Evolutionary conservation across 1,140 invertebrate genomes (phyloP).

Genomic region (Brachionus paranguensis): DNA sequence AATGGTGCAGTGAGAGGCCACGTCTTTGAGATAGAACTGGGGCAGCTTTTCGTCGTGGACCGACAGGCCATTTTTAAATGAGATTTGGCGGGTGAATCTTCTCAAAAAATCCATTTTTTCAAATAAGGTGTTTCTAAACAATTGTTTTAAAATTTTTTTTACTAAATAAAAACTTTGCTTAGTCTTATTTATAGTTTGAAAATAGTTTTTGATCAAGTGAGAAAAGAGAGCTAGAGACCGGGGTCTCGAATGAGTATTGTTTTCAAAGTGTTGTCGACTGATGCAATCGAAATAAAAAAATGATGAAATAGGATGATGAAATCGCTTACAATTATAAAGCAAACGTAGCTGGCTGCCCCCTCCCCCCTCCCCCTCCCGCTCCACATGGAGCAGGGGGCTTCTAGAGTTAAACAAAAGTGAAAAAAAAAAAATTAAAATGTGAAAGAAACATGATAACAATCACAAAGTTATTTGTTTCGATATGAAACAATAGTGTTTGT

Average conservation of each 20-base stretch:
- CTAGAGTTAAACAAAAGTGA: background rate
- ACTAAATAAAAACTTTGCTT: background rate
- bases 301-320: constrained; percentile 41
- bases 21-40: constrained; percentile 44
- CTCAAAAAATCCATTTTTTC: constrained; percentile 36
- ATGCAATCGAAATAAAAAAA: constrained; percentile 36
- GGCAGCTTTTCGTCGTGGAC: background rate
- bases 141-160: background rate
- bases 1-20: constrained; percentile 44
- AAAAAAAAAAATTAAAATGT: constrained; percentile 19
- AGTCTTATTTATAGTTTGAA: constrained; percentile 33
- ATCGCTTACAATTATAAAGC: constrained; percentile 1
- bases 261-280: background rate
- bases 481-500: background rate
- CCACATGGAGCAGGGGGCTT: background rate
- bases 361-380: background rate
- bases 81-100: constrained; percentile 27
- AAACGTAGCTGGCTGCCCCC: background rate
- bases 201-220: constrained; percentile 23
- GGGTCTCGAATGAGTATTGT: background rate
- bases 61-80: background rate
- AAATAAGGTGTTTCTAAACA: background rate
- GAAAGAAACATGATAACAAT: constrained; percentile 20
- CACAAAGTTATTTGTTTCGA: background rate
- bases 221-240: background rate